phyloP scores from a whole-genome alignment of 2,113 vertebrate genomes.

The Neogale vison region DNA sequence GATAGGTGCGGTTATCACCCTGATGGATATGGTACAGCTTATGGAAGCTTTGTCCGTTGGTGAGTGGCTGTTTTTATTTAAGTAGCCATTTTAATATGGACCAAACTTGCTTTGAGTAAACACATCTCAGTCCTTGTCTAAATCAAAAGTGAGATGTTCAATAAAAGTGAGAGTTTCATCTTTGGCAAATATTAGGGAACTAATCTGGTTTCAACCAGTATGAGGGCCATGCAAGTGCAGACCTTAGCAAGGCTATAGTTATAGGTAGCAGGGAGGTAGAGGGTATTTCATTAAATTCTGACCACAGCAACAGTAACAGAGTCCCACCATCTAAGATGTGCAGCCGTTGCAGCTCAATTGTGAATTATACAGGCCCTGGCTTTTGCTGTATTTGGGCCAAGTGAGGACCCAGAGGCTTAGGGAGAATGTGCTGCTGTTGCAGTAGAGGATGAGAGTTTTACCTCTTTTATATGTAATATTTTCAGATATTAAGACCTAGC shows the following conservation, averaged over 20 bases:
- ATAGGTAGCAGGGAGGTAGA: not conserved
- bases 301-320: not conserved
- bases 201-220: not conserved
- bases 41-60: not conserved
- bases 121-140: not conserved
- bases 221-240: not conserved
- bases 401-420: not conserved
- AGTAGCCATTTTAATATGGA: not conserved
- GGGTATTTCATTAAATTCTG: not conserved
- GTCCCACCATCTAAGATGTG: not conserved
- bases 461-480: not conserved
- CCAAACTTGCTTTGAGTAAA: not conserved
- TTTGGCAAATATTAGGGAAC: not conserved
- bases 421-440: not conserved
- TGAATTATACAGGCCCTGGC: not conserved
- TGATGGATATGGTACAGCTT: not conserved
- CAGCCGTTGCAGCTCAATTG: not conserved
- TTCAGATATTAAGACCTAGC: not conserved
- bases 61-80: not conserved
- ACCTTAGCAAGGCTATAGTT: not conserved
- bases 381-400: not conserved
- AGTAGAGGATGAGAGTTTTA: not conserved
- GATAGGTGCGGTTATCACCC: not conserved
- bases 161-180: not conserved
- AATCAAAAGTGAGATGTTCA: not conserved